Evolutionary conservation across 37 sponge, comb jelly and placozoan genomes (phyloP).

Genomic region (Geodia barretti): DNA sequence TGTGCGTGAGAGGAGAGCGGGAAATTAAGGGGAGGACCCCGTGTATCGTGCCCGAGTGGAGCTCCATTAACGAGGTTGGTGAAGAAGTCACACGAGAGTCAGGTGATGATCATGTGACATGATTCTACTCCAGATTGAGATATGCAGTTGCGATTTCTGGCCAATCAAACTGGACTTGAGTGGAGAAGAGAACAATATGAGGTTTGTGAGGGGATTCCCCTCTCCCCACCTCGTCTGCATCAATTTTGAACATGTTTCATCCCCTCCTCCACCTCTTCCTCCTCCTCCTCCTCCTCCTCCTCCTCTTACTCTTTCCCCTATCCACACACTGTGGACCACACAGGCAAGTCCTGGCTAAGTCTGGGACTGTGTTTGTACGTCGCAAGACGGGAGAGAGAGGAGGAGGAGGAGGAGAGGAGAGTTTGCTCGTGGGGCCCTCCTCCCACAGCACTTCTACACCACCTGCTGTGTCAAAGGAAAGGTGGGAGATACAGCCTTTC

Average conservation of each 20-base stretch:
- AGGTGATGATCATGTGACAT: not conserved
- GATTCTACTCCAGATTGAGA: conserved; percentile 39
- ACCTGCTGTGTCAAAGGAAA: not conserved
- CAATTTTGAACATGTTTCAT: not conserved
- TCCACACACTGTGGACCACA: not conserved
- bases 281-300: no score
- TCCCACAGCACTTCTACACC: not conserved
- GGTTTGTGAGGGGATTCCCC: no score
- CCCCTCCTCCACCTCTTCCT: no score
- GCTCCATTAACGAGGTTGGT: conserved; percentile 37
- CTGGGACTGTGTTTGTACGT: conserved; percentile 20
- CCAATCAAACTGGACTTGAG: conserved; percentile 39
- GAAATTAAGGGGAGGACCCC: conserved; percentile 21
- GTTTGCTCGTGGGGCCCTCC: not conserved
- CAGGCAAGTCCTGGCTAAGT: conserved; percentile 29
- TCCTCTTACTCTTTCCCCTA: no score
- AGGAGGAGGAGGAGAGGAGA: not conserved
- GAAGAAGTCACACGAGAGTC: no score
- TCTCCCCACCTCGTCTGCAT: no score
- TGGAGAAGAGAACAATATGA: not conserved
- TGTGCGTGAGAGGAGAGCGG: conserved; percentile 14
- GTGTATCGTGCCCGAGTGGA: conserved; percentile 58
- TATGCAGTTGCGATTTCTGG: conserved; percentile 66
- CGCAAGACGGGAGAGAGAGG: conserved; percentile 1
- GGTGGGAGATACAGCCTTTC: no score